phyloP scores from a whole-genome alignment of 2,113 vertebrate species.

The Ardeotis arabs region DNA sequence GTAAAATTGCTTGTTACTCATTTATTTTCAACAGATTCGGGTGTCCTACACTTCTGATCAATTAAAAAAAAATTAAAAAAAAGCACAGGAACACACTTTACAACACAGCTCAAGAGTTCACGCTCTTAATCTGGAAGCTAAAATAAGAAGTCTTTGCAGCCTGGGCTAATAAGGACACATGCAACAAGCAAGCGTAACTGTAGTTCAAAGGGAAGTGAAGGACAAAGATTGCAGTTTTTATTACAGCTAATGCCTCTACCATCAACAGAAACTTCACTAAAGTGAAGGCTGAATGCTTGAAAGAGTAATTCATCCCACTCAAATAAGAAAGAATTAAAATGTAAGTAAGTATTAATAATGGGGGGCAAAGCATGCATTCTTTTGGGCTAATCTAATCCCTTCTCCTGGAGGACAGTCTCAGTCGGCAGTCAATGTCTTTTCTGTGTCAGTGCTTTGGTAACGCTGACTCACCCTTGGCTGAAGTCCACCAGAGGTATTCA shows the following conservation, averaged over 20 bases:
- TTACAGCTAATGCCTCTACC: not conserved
- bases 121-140: constrained; percentile 57
- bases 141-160: constrained; percentile 45
- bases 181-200: not conserved
- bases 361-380: not conserved
- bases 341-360: not conserved
- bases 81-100: not conserved
- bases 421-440: not conserved
- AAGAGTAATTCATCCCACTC: not conserved
- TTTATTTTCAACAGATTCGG: not conserved
- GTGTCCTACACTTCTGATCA: not conserved
- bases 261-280: not conserved
- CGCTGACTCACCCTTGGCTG: not conserved
- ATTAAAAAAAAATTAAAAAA: not conserved
- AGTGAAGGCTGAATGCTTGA: not conserved
- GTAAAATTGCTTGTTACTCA: not conserved
- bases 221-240: not conserved
- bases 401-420: not conserved
- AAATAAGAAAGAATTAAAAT: not conserved
- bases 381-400: not conserved
- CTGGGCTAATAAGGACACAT: constrained; percentile 34
- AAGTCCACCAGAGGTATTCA: not conserved
- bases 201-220: not conserved
- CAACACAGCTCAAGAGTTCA: not conserved
- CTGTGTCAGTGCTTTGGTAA: not conserved